Percentiles rank a stretch among this genome's conserved stretches.
These are phyloP conservation scores for Orthonyx spaldingii DNA, from an alignment of 2,113 vertebrate species.

Conservation along the genomic window DNA sequence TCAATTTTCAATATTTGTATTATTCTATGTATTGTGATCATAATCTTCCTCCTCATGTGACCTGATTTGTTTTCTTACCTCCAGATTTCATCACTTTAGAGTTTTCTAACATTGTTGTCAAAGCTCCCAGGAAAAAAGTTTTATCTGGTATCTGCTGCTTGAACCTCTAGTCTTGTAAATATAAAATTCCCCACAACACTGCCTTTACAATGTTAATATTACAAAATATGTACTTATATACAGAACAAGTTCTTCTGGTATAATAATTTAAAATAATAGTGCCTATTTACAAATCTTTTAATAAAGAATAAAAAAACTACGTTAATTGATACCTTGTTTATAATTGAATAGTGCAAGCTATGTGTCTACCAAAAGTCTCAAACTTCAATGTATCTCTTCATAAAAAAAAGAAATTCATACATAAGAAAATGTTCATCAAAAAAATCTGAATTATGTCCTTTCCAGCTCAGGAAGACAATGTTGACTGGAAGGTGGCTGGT, in stretches of 20 bases:
- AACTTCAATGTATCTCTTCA: background rate
- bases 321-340: background rate
- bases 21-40: background rate
- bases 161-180: background rate
- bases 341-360: background rate
- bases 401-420: background rate
- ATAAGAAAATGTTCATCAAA: background rate
- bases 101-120: background rate
- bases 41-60: background rate
- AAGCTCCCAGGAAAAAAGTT: background rate
- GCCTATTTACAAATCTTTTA: accelerated
- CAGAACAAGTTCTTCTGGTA: background rate
- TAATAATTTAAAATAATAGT: background rate
- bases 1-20: background rate
- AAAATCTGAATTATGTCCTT: background rate
- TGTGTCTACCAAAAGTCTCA: background rate
- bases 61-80: background rate
- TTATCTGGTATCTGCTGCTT: background rate
- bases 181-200: background rate
- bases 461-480: background rate
- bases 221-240: background rate
- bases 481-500: background rate
- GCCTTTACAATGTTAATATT: background rate
- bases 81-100: background rate
- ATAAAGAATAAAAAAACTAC: background rate